Base-by-base conservation (phyloP, 2,113 vertebrate species). In the Oreochromis spilurus region DNA sequence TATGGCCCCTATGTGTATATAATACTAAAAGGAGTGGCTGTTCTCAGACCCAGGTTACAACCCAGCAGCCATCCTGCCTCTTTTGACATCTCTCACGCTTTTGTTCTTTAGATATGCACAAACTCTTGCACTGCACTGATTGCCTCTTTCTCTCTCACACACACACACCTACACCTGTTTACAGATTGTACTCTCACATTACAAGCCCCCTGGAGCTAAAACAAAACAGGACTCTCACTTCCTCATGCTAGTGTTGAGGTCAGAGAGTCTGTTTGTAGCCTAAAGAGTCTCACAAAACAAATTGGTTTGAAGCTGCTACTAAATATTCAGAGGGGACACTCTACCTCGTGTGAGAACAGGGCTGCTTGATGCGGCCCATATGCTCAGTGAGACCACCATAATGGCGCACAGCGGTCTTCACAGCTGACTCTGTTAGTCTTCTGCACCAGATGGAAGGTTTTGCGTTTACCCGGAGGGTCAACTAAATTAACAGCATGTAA, bases 311-410 rank as follows among this genome's bases (percentile, higher is more conserved):
- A 84, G 79, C 87, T 90, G 91, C 91, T 90, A 77, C 91, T 83
- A n/a, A 84, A 82, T 79, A 88, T 84, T 90, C 70, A 60, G 85
- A 85, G 60, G 67, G 86, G 83, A 79, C 67, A 36, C 79, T 86
- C 91, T 92, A 94, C 94, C 91, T 90, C 92, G 87, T 89, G 67
- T 88, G 83, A 87, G 67, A 79, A 88, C 45, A 54, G 24, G 9
- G 67, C 57, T 5, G 9, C 55, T 21, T 58, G 34, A 83, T 11
- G 72, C n/a, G 2, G 75, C 84, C 84, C 81, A 78, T 83, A 82
- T 81, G 87, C 85, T 90, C 70, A 75, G 81, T 65, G 67, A 87
- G 79, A 62, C 86, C 83, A 81, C 86, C 81, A 50, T 67, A 72
- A 85, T 60, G 79, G 58, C 6, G 6, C 81, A 77, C 77, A 65